These are phyloP conservation scores for Cyclina sinensis DNA, from an alignment of 1,140 invertebrate species.

Conservation along the genomic window DNA sequence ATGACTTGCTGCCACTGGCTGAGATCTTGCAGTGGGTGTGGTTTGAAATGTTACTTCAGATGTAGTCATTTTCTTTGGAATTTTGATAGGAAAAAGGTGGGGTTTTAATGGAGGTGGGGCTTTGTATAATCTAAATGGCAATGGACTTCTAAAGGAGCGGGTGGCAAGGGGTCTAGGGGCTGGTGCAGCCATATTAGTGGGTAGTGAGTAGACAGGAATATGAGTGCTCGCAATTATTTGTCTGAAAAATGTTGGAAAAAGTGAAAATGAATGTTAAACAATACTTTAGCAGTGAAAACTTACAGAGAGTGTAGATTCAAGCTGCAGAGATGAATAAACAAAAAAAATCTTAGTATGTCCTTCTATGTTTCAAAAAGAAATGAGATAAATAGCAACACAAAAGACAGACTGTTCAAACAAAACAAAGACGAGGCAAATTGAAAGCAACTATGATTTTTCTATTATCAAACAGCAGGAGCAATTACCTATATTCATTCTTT, in stretches of 20 bases:
- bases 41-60: constrained; percentile 36
- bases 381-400: background rate
- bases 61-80: constrained; percentile 17
- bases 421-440: background rate
- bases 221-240: constrained; percentile 46
- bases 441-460: background rate
- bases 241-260: constrained; percentile 51
- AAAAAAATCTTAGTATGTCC: background rate
- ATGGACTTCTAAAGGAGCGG: constrained; percentile 33
- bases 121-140: constrained; percentile 58
- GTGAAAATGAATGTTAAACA: background rate
- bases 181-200: background rate
- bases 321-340: background rate
- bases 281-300: background rate
- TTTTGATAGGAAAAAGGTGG: constrained; percentile 51
- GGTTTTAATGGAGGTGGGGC: constrained; percentile 55
- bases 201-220: constrained; percentile 42
- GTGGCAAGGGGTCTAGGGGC: constrained; percentile 29
- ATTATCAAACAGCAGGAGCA: background rate
- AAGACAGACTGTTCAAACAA: background rate
- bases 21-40: constrained; percentile 26
- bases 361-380: background rate
- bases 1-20: constrained; percentile 58
- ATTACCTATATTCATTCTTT: background rate
- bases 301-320: constrained; percentile 25